A percentile compares a stretch with the other conserved stretches of the same genome.
These are phyloP conservation scores for Drosophila birchii DNA, from an alignment of 2,888 invertebrate genomes.

Conservation along the genomic window DNA sequence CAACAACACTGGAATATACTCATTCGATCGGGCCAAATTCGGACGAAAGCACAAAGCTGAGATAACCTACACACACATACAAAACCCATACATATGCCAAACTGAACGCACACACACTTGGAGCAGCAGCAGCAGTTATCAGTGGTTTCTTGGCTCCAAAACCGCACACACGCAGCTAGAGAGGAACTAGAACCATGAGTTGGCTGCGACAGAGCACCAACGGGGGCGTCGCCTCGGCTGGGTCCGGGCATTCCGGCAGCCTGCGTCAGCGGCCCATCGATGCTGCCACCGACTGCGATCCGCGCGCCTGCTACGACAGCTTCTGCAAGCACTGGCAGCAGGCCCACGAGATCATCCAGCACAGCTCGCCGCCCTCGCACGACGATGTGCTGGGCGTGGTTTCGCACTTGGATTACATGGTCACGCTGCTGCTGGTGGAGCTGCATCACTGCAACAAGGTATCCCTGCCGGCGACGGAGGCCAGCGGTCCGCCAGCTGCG, in stretches of 20 bases:
- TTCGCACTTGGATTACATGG: conserved; percentile 96
- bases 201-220: conserved; percentile 87
- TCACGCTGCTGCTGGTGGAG: conserved; percentile 92
- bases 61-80: conserved; percentile 23
- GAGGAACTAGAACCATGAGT: conserved; percentile 86
- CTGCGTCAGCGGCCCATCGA: conserved; percentile 87
- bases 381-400: conserved; percentile 96
- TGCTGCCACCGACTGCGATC: conserved; percentile 91
- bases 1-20: conserved; percentile 42
- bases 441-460: conserved; percentile 88
- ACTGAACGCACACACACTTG: conserved; percentile 25
- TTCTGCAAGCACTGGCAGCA: conserved; percentile 98
- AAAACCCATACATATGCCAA: conserved; percentile 51
- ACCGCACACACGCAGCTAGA: conserved; percentile 43
- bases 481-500: conserved; percentile 85
- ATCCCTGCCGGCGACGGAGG: conserved; percentile 84
- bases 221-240: conserved; percentile 75
- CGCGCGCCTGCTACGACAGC: conserved; percentile 95
- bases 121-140: conserved; percentile 40
- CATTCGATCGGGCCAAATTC: conserved; percentile 11
- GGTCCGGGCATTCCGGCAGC: conserved; percentile 30
- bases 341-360: conserved; percentile 92
- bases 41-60: conserved; percentile 27
- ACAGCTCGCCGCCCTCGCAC: conserved; percentile 88
- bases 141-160: conserved; percentile 38